Conservation (phyloP, 2,797 vertebrate species). For the Peromyscus nudipes region DNA sequence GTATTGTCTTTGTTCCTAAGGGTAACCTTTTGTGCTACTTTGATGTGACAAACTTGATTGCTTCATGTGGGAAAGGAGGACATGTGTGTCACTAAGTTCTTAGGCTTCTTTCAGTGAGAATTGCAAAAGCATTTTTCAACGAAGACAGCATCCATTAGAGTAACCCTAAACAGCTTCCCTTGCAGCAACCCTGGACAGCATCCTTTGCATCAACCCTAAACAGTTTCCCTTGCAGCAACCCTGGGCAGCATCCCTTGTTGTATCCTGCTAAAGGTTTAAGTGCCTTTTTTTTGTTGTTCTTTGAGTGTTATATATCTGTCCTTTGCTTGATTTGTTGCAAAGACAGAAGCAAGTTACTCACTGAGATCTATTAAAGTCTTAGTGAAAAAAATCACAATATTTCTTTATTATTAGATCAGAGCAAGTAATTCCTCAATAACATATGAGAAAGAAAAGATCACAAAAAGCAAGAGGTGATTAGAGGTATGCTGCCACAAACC, state of each 20-base stretch:
- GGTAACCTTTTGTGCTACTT: neutral
- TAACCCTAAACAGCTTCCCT: neutral
- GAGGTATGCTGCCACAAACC: neutral
- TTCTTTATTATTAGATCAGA: neutral
- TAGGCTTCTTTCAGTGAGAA: neutral
- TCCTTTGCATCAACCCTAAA: neutral
- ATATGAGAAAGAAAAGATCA: neutral
- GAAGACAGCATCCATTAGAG: neutral
- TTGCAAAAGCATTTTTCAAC: neutral
- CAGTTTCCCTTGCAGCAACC: neutral
- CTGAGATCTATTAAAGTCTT: neutral
- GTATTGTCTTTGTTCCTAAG: neutral
- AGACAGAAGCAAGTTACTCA: neutral
- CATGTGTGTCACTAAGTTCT: neutral
- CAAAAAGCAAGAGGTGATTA: neutral
- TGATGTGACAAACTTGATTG: neutral
- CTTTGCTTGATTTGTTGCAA: neutral
- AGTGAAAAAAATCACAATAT: neutral
- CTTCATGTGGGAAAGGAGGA: constrained; percentile 3
- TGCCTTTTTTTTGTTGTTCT: neutral
- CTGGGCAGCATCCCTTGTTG: neutral
- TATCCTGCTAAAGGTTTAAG: neutral
- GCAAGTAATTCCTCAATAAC: neutral
- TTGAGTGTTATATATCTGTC: neutral
- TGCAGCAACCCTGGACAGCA: neutral